Evolutionary conservation across 1,140 invertebrate species (phyloP), one percentile per base, ranked within the genome.

Genomic region (Aphaenogaster rudis): DNA sequence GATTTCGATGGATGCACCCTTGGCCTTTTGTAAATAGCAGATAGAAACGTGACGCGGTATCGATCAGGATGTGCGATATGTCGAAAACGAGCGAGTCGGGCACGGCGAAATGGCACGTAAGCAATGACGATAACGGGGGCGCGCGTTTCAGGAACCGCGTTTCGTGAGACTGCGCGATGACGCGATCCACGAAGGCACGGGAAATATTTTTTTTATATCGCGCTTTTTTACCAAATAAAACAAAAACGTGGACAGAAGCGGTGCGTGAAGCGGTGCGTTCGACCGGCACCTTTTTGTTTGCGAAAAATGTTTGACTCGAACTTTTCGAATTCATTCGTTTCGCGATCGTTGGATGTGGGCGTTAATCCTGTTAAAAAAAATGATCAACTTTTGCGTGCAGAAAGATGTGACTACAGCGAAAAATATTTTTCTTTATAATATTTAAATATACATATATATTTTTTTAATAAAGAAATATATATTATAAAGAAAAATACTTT

Each of bases 11-110:
- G 17, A 28, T 42, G 33, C 42, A 5, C 66, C 39, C 17, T n/a
- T 45, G 33, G 80, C 69, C 69, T 76, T 63, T 74, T 63, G 69
- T 61, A 84, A 84, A 84, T 74, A 74, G 42, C 80, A 39, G 69
- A 84, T 50, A 63, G 80, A 61, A 84, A 74, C 69, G 42, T 74
- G 80, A 76, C 54, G 42, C 42, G 33, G 54, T 84, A 76, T 76
- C 57, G 69, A 84, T 84, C 80, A 50, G 69, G 54, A 45, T 57
- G 67, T 28, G 67, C 54, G 80, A 76, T 84, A 74, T 63, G 69
- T 84, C 69, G 54, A 84, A 48, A 84, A 84, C 54, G 80, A 84
- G 63, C 48, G 63, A 54, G 13, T 69, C 59, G 8, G 36, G n/a
- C 57, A 36, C 3, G 39, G 39, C 54, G 13, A 61, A 76, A 84